Conservation (phyloP, 2,888 invertebrate genomes). For the Pachydiplax longipennis region DNA sequence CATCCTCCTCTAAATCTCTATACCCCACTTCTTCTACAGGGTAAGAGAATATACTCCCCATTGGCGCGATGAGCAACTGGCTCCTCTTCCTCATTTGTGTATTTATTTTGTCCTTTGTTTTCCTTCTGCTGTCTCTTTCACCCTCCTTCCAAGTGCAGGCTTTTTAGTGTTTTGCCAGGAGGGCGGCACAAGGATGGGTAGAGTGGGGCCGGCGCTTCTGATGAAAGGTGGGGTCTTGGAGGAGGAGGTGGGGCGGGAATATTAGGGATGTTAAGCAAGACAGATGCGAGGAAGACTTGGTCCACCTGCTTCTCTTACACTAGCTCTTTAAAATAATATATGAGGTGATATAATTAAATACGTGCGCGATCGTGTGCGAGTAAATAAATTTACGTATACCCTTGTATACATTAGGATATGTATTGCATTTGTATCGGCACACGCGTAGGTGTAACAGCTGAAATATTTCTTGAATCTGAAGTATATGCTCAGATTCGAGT, state of each 20-base stretch:
- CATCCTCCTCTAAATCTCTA: not conserved
- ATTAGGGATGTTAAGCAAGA: slow-evolving; percentile 53
- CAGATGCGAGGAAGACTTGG: slow-evolving; percentile 25
- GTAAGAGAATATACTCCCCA: slow-evolving; percentile 26
- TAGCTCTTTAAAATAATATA: no score
- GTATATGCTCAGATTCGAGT: no score
- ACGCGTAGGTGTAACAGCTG: no score
- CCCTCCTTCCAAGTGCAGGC: not conserved
- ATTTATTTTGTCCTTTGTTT: slow-evolving; percentile 32
- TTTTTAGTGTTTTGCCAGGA: slow-evolving; percentile 48
- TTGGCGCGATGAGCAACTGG: slow-evolving; percentile 26
- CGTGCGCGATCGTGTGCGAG: no score
- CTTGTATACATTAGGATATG: no score
- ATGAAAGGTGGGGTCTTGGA: slow-evolving; percentile 1
- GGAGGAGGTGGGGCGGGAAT: slow-evolving; percentile 55
- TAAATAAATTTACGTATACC: no score
- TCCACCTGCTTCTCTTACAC: slow-evolving; percentile 14
- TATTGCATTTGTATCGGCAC: no score
- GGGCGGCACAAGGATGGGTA: slow-evolving; percentile 50
- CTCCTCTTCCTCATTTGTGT: slow-evolving; percentile 26
- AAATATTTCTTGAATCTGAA: no score
- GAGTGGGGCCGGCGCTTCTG: slow-evolving; percentile 52
- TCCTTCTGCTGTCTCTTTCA: not conserved
- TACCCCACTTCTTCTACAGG: not conserved
- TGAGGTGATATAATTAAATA: no score